These are phyloP conservation scores for Agonopterix alstromeriana DNA, from an alignment of 2,888 invertebrate species.

Conservation along the genomic window DNA sequence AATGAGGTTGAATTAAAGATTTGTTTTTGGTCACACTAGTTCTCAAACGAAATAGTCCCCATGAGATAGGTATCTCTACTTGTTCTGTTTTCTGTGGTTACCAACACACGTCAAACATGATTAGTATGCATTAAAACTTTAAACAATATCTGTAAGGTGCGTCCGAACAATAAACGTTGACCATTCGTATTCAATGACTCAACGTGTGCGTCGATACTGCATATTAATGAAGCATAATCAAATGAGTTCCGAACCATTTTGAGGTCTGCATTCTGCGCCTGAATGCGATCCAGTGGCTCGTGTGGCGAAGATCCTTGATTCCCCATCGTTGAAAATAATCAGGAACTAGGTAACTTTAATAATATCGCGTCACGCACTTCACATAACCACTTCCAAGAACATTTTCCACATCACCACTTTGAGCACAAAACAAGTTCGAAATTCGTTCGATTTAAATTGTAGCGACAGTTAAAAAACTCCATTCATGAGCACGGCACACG, in stretches of 20 bases:
- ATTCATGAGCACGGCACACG: slow-evolving; percentile 40
- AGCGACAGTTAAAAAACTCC: slow-evolving; percentile 39
- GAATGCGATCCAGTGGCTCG: slow-evolving; percentile 86
- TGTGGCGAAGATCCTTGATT: slow-evolving; percentile 90
- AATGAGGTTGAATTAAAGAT: too few species aligned
- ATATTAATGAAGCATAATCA: slow-evolving; percentile 26
- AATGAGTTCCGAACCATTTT: slow-evolving; percentile 56
- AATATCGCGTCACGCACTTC: slow-evolving; percentile 29
- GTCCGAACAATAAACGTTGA: slow-evolving; percentile 25
- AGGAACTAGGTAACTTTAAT: slow-evolving; percentile 19
- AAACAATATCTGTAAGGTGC: slow-evolving; percentile 9
- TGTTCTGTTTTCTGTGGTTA: too few species aligned
- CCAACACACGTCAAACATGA: too few species aligned
- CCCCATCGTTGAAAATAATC: slow-evolving; percentile 77
- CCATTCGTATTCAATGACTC: slow-evolving; percentile 27
- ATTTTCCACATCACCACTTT: slow-evolving; percentile 17
- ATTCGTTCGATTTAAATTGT: slow-evolving; percentile 20
- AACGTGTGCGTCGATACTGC: slow-evolving; percentile 19
- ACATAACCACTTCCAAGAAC: slow-evolving; percentile 26
- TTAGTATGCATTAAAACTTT: too few species aligned
- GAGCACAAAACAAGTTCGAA: not conserved
- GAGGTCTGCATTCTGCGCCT: slow-evolving; percentile 63
- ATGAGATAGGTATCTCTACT: too few species aligned
- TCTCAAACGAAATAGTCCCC: too few species aligned
- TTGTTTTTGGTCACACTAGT: too few species aligned